Evolutionary conservation across 2,113 vertebrate species (phyloP), one percentile per base, ranked within the genome.

Genomic region (Sardina pilchardus): DNA sequence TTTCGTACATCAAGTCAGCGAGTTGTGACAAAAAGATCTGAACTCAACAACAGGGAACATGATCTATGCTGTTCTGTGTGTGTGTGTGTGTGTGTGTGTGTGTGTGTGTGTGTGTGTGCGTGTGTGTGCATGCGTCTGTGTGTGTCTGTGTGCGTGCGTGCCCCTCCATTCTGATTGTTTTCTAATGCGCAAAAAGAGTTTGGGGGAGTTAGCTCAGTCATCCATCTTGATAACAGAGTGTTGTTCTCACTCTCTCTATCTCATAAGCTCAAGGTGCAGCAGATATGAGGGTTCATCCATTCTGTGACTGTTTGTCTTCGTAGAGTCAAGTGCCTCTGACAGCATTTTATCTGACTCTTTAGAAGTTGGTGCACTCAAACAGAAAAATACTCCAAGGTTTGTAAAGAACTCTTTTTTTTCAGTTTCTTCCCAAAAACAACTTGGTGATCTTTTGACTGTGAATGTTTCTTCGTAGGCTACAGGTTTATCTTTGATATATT

Each of bases 181-280:
- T 30, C 67, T 75, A 75, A 71, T 75, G 67, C 67, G 36, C 67
- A 75, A 75, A 75, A 75, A 17, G 9, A 16, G 67, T 75, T 67
- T 67, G 59, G n/a, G 59, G 59, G 59, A 67, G 59, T 67, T 67
- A 26, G 59, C 59, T 10, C 59, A 16, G 67, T 36, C 67, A 75
- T 75, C 34, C 30, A 36, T 75, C 67, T 75, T 75, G 67, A 75
- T 75, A 75, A 75, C 30, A 36, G n/a, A 71, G 30, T 75, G 67
- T 36, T 36, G 67, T 34, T 75, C 67, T 75, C 67, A 34, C 67
- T 75, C 67, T 75, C 67, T 14, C 67, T 75, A 75, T 75, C 67
- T 75, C 67, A 75, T 75, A 34, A 75, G 14, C 30, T 36, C 67
- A 36, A 75, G 67, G 67, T 36, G 30, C 3, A 17, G 67, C 67